Evolutionary conservation across 1,140 invertebrate genomes (phyloP), one percentile per base, ranked within the genome.

Genomic region (Saccostrea echinata): DNA sequence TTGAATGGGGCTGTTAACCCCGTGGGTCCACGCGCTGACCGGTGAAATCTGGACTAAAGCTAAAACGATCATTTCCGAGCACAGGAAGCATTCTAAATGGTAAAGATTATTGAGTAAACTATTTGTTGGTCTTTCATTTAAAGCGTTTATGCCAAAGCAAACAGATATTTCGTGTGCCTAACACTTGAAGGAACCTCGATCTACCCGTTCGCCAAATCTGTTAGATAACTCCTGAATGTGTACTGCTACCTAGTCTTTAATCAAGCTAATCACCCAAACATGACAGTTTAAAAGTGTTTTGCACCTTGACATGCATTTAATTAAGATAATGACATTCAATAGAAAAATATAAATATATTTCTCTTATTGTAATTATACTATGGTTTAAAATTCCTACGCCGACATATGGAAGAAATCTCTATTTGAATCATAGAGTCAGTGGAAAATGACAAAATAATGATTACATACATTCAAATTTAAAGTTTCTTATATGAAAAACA

Each of bases 141-240:
- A 76, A 76, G 16, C 68, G 27, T 76, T 76, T 76, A 27, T 76
- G 68, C 68, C 68, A 76, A 76, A 76, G 68, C 33, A 76, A 76
- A 76, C 68, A 76, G 27, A 27, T 30, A 30, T 76, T 30, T 33
- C 68, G 68, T 76, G 16, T 30, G 30, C 30, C 33, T 76, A 76
- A 27, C 68, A 76, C 68, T 76, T 76, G 30, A 33, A 76, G 30
- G 33, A 76, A 76, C 27, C 27, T 76, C 24, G 68, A 27, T 76
- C 68, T 76, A 30, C 33, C 8, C 16, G 68, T 12, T 76, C 68
- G 11, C 30, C 24, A 76, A 43, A 33, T 16, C 30, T 76, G 68
- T 76, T 30, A 30, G 30, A 76, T 76, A 76, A 76, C 68, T 76
- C 27, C 13, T 16, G 11, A 13, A 11, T 55, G 4, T 18, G n/a